phyloP scores from a whole-genome alignment of 2,888 invertebrate genomes.

The Cephus sareptanus region DNA sequence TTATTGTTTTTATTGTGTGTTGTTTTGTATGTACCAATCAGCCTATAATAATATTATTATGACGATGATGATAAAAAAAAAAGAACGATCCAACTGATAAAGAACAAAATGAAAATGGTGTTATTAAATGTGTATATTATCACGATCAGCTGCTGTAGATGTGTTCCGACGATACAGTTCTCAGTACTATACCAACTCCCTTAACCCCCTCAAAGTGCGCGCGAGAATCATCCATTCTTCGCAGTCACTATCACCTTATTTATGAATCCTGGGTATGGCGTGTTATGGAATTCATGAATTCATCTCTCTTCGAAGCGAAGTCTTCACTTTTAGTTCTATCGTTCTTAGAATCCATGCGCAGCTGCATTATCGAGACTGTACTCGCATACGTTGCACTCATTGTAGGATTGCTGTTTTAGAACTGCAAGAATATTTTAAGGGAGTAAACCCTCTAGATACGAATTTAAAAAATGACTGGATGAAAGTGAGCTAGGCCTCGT shows the following conservation, averaged over 20 bases:
- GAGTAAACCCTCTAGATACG: constrained; percentile 24
- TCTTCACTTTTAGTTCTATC: constrained; percentile 14
- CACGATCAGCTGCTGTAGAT: constrained; percentile 34
- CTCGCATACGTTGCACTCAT: neutral
- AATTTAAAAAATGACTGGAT: constrained; percentile 16
- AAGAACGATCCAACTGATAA: constrained; percentile 52
- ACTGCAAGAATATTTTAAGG: constrained; percentile 5
- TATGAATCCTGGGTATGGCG: neutral
- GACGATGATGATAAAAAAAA: constrained; percentile 36
- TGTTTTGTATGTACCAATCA: constrained; percentile 68
- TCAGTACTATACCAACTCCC: neutral
- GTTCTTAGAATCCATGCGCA: neutral
- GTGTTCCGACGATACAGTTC: neutral
- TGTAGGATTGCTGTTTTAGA: neutral
- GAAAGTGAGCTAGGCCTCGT: neutral
- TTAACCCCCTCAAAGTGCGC: neutral
- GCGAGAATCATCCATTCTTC: neutral
- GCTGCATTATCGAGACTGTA: neutral
- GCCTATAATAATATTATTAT: constrained; percentile 54
- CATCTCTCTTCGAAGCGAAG: constrained; percentile 19
- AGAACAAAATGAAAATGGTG: constrained; percentile 45
- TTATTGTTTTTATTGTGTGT: constrained; percentile 67
- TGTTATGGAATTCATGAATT: neutral
- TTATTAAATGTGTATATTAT: constrained; percentile 61
- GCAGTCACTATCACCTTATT: neutral